Evolutionary conservation across 2,888 invertebrate genomes (phyloP), one percentile per base, ranked within the genome.

Genomic region (Luffia ferchaultella): DNA sequence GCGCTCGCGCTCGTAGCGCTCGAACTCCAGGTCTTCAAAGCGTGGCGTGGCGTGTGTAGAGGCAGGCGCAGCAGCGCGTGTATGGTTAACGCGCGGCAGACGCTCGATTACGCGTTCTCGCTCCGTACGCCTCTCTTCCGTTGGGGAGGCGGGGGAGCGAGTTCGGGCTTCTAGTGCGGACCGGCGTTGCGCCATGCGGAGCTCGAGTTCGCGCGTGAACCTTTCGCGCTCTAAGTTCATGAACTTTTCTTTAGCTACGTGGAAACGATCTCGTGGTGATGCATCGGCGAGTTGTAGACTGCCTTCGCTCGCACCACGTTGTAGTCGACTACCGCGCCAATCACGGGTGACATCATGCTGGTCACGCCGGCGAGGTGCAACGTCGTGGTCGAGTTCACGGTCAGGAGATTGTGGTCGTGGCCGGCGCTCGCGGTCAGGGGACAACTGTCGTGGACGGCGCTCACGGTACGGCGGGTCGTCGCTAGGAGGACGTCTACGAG

Each of bases 191-290:
- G 82, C 83, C 75, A 84, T 85, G 55, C 85, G 84, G 58, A 82
- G 79, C 55, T 85, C 82, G 45, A 85, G 64, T 61, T 87, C 86
- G 57, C 86, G 80, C 56, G 86, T 87, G 55, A 88, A 83, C 52
- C 88, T 78, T 60, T 91, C 90, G 54, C 90, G 85, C 66, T 94
- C 94, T 72, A 94, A 86, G 55, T 91, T 88, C 69, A 90, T 86
- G 67, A 94, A 94, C 73, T 93, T 93, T 63, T 94, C 93, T 71
- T 93, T 93, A 45, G 94, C 93, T 61, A 93, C 93, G 61, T 92
- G 90, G 74, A 94, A 93, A 52, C 93, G 86, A 62, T 93, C 93
- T 58, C 91, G 88, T 1, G 93, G 93, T 1, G 90, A 88, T 46
- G 73, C 62, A 59, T 83, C 74, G 1, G 76, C 68, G 16, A 77